Conservation (phyloP, 1,140 invertebrate species). For the Caenorhabditis latens region DNA sequence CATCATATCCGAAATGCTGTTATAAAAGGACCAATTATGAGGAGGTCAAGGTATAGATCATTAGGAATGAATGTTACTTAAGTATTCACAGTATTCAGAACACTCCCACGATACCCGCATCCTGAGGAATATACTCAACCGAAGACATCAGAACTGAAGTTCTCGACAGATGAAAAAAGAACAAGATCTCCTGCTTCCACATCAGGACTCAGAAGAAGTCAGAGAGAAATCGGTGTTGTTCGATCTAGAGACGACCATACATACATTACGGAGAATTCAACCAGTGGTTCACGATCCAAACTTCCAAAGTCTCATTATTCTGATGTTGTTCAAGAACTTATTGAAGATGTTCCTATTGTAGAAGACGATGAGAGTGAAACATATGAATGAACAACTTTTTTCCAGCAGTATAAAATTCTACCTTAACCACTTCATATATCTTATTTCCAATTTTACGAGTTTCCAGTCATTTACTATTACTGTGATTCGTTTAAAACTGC, state of each 20-base stretch:
- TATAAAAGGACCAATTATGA: constrained; percentile 51
- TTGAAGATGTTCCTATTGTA: neutral
- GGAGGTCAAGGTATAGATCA: constrained; percentile 44
- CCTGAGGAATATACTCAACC: neutral
- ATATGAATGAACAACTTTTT: neutral
- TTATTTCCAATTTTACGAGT: neutral
- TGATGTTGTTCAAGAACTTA: neutral
- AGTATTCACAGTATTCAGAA: neutral
- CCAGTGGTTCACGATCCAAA: neutral
- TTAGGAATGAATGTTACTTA: too few species aligned
- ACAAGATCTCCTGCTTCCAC: neutral
- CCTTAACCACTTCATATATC: neutral
- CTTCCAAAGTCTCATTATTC: neutral
- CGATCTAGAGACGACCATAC: neutral
- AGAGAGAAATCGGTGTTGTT: neutral
- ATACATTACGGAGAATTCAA: neutral
- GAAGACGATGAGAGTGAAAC: constrained; percentile 18
- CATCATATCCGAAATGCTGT: constrained; percentile 64
- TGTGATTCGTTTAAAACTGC: neutral
- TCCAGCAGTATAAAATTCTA: neutral
- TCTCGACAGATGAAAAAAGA: neutral
- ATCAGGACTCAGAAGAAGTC: neutral
- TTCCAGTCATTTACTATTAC: neutral
- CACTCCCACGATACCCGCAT: constrained; percentile 1
- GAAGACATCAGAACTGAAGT: neutral